Percentiles rank a stretch among this genome's conserved stretches.
These are phyloP conservation scores for Babyrousa celebensis DNA, from an alignment of 2,797 vertebrate genomes.

Conservation along the genomic window DNA sequence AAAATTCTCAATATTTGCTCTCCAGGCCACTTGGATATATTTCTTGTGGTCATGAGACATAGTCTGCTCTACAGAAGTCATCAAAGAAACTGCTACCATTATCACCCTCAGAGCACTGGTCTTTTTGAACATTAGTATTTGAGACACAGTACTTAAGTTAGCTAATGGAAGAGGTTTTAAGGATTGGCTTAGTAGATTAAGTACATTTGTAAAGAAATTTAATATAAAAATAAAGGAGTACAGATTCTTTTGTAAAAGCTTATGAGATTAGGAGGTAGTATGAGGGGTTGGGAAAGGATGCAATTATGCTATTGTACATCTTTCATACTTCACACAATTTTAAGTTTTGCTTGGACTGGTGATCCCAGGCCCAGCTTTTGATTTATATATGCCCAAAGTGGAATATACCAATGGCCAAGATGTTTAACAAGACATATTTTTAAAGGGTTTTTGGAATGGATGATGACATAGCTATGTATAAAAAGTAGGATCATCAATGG, in stretches of 20 bases:
- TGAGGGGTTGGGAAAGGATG: neutral
- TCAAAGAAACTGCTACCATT: neutral
- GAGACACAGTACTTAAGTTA: neutral
- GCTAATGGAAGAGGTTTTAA: neutral
- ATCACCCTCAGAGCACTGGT: neutral
- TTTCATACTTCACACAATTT: neutral
- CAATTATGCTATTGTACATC: neutral
- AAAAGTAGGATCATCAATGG: neutral
- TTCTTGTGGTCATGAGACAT: neutral
- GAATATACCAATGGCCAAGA: neutral
- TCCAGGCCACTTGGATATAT: neutral
- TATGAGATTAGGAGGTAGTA: neutral
- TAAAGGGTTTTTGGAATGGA: neutral
- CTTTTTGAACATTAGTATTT: neutral
- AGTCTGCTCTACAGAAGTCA: neutral
- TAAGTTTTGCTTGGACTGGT: neutral
- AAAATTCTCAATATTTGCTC: neutral
- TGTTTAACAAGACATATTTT: neutral
- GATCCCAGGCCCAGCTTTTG: neutral
- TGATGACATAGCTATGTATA: neutral
- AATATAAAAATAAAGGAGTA: neutral
- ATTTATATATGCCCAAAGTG: neutral
- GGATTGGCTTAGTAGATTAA: neutral
- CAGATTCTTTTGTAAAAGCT: neutral
- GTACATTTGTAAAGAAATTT: neutral